phyloP scores from a whole-genome alignment of 2,888 invertebrate species.

The Callinectes sapidus region DNA sequence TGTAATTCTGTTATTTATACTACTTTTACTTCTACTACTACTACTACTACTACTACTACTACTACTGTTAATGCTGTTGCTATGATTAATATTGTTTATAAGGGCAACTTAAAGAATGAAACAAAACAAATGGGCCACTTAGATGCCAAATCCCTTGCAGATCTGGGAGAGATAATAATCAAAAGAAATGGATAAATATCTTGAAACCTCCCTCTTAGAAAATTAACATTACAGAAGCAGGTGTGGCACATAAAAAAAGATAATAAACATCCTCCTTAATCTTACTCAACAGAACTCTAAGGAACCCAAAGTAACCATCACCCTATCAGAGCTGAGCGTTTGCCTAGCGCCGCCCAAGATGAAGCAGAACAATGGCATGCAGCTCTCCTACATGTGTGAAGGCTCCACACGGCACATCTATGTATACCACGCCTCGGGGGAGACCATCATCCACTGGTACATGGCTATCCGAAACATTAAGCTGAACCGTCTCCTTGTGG shows the following conservation, averaged over 20 bases:
- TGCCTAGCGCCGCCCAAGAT: conserved; percentile 90
- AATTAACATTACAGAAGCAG: no score
- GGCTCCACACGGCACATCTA: conserved; percentile 91
- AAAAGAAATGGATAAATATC: no score
- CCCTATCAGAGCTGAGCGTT: conserved; percentile 88
- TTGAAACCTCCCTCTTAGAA: no score
- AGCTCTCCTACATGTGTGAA: conserved; percentile 89
- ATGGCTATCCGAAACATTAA: conserved; percentile 89
- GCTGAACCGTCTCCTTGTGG: conserved; percentile 87
- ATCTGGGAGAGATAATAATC: no score
- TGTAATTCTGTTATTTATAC: not conserved
- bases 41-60: no score
- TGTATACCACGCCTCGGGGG: conserved; percentile 89
- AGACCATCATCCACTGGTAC: conserved; percentile 91
- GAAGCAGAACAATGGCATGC: conserved; percentile 86
- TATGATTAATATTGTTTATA: no score
- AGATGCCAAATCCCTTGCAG: no score
- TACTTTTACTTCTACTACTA: no score
- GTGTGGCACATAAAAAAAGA: no score
- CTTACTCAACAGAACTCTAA: conserved; percentile 52
- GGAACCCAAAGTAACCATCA: conserved; percentile 77
- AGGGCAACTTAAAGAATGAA: no score
- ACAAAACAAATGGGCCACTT: no score
- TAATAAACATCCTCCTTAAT: not conserved
- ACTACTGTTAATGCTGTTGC: no score